Percentiles rank a stretch among this genome's conserved stretches.
Conservation (phyloP, 2,113 vertebrate genomes). For the Bolborhynchus lineola region DNA sequence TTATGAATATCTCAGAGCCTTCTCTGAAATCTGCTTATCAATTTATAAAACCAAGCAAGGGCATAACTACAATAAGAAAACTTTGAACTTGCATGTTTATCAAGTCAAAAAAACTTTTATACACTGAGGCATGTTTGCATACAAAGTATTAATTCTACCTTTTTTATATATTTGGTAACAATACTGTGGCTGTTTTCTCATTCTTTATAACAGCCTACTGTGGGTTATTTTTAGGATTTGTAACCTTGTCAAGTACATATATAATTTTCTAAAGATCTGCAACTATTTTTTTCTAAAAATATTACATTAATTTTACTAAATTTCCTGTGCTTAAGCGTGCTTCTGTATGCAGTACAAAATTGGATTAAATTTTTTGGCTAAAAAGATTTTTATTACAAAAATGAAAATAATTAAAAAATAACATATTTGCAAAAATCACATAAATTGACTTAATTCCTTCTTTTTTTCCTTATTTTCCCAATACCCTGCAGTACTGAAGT, state of each 20-base stretch:
- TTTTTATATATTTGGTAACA: background rate
- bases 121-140: background rate
- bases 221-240: background rate
- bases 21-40: background rate
- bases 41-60: background rate
- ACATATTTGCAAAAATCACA: background rate
- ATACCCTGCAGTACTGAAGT: background rate
- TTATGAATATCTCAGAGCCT: background rate
- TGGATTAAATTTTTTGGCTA: background rate
- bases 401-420: background rate
- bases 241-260: background rate
- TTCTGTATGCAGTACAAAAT: background rate
- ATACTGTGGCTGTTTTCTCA: accelerated
- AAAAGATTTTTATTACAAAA: background rate
- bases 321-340: background rate
- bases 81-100: background rate
- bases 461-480: background rate
- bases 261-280: background rate
- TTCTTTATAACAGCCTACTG: background rate
- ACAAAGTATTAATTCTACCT: background rate
- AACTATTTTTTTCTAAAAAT: background rate
- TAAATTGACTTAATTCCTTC: accelerated
- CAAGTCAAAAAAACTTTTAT: background rate
- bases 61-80: background rate
- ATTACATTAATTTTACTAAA: background rate